A percentile compares a stretch with the other conserved stretches of the same genome.
These are phyloP conservation scores for Apodemia hepburni DNA, from an alignment of 2,888 invertebrate species.

Conservation along the genomic window DNA sequence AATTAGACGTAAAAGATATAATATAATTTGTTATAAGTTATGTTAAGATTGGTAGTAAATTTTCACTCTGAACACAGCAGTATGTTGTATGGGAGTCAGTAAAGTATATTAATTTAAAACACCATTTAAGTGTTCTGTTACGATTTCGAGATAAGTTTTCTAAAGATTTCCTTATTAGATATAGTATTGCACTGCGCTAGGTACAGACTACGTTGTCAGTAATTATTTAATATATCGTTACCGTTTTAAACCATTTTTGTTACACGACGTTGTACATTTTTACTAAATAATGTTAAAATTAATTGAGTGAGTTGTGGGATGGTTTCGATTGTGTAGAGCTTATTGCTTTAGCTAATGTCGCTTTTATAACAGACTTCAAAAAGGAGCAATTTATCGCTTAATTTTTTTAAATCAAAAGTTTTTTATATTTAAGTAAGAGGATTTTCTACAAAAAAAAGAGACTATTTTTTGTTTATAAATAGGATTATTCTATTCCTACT, in stretches of 20 bases:
- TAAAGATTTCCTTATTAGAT: slow-evolving; percentile 7
- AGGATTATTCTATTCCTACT: background rate
- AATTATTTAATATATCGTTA: slow-evolving; percentile 14
- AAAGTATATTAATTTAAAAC: slow-evolving; percentile 16
- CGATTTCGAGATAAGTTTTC: background rate
- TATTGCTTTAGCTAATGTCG: slow-evolving; percentile 1
- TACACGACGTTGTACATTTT: slow-evolving; percentile 13
- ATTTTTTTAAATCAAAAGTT: background rate
- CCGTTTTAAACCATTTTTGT: slow-evolving; percentile 14
- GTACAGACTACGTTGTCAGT: slow-evolving; percentile 8
- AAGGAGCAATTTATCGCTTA: background rate
- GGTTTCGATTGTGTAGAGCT: slow-evolving; percentile 9
- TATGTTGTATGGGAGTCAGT: slow-evolving; percentile 29
- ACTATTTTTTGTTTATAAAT: background rate
- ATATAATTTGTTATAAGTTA: slow-evolving; percentile 77
- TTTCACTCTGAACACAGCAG: slow-evolving; percentile 39
- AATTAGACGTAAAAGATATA: slow-evolving; percentile 74
- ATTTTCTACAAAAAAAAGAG: background rate
- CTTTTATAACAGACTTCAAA: slow-evolving; percentile 14
- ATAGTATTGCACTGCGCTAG: slow-evolving; percentile 10
- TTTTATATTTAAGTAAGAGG: background rate
- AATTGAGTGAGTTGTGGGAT: slow-evolving; percentile 7
- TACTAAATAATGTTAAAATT: slow-evolving; percentile 15
- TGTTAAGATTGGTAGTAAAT: slow-evolving; percentile 55
- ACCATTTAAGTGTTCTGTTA: slow-evolving; percentile 17